These are phyloP conservation scores for Incurvaria masculella DNA, from an alignment of 2,888 invertebrate species.

Conservation along the genomic window DNA sequence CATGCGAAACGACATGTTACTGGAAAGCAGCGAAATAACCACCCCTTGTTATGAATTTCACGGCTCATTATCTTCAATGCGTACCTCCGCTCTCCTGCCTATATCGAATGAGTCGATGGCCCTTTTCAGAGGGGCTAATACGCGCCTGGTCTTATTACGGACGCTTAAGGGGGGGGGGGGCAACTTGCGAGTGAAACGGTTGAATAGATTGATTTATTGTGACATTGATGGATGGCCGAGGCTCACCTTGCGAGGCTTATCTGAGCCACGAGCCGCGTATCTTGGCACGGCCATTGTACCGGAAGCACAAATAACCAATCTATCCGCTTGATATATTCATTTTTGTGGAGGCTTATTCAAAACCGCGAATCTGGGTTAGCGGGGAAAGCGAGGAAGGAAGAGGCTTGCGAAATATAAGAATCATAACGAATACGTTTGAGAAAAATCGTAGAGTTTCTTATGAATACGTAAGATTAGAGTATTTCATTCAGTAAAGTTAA, in stretches of 20 bases:
- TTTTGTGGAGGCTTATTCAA: not conserved
- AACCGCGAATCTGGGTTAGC: not conserved
- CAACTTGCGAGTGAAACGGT: not conserved
- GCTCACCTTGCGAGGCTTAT: not conserved
- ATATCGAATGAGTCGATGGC: too few relatives aligned
- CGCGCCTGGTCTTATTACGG: not conserved
- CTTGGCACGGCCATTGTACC: not conserved
- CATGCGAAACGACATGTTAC: too few relatives aligned
- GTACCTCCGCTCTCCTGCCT: not conserved
- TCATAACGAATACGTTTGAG: too few relatives aligned
- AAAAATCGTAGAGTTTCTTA: too few relatives aligned
- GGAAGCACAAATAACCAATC: not conserved
- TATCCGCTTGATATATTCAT: not conserved
- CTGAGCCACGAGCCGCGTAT: not conserved
- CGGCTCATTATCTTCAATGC: not conserved
- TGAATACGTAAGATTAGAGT: too few relatives aligned
- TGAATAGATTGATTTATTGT: conserved; percentile 16
- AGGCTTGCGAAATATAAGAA: not conserved
- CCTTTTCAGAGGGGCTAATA: not conserved
- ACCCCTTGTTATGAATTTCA: too few relatives aligned
- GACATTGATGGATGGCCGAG: conserved; percentile 16
- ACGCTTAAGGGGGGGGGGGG: not conserved
- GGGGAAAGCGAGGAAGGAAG: not conserved
- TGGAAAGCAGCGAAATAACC: too few relatives aligned
- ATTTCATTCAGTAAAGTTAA: too few relatives aligned